Evolutionary conservation across 2,888 invertebrate species (phyloP), one percentile per base, ranked within the genome.

Genomic region (Pseudeuparius sepicola): DNA sequence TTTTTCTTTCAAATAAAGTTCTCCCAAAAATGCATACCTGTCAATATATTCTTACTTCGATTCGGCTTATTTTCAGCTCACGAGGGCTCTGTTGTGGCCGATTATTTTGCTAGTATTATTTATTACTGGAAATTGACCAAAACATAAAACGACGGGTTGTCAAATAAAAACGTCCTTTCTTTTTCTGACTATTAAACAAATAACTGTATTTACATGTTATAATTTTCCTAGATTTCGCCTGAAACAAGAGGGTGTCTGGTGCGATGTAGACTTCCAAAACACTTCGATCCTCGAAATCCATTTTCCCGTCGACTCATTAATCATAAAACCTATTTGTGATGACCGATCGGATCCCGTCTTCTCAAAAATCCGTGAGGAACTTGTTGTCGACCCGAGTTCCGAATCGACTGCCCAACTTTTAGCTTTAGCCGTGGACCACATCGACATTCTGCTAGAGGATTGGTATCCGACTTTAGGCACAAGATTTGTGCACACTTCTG

Each of bases 401-500:
- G 83, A 88, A 53, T 76, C 78, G 26, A 71, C 88, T 43, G 78
- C 89, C 0, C 84, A 86, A 52, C 61, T 94, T 10, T 60, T 94
- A 36, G 87, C 94, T 0, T 63, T 93, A 16, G 77, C 89, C 3
- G 89, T 96, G 0, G 96, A 96, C 59, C 93, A 96, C 56, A 85
- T 98, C 42, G 98, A 98, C 61, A 78, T 93, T 32, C 66, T 98
- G 30, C 66, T 98, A 0, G 97, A 98, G 60, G 97, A 98, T 63
- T 98, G 97, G 97, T 51, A 93, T 60, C 96, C 94, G 0, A 89
- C 90, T 0, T 66, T 94, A 35, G 96, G 96, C 12, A 94, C 94
- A 0, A 75, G 97, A 24, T 98, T 98, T 64, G 92, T 94, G 2
- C 97, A 98, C 60, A 96, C 96, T 0, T 93, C 93, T 0, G 93